Base-by-base conservation (phyloP, 2,797 vertebrate species). In the Coilia nasus region DNA sequence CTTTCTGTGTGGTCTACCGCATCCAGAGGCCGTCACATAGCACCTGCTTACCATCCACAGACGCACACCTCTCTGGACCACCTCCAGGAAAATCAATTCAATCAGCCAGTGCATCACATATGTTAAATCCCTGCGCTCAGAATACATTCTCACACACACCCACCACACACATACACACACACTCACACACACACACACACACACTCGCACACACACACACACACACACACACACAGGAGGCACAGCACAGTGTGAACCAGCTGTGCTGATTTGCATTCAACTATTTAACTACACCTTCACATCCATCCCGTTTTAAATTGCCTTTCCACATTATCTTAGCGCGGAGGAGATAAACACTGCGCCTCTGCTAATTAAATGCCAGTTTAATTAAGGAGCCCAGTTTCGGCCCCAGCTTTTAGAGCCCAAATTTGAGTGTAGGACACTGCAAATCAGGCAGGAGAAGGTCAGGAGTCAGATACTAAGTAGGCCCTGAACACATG, bases 291-390 rank as follows among this genome's bases (percentile, higher is more conserved):
- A 87, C 84, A 84, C 85, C 81, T 84, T 84, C 85, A 41, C 83
- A 87, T 85, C 83, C 87, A 80, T 93, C 90, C 88, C 85, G 57
- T 47, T 91, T 92, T 92, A 91, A 92, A 92, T 92, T 91, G 88
- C 89, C 91, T 86, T 89, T 86, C 83, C 44, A 84, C 90, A 88
- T 92, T 93, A 93, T 93, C 91, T 90, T 84, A 88, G 89, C 83
- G 75, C 50, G 86, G 86, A 59, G 86, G 88, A 91, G 91, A 94
- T 93, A 93, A 92, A 94, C 91, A 92, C 89, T 91, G 91, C 88
- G 46, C 6, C 88, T 88, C 85, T 75, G 87, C 90, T 94, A 95
- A 95, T 93, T 93, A 90, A 93, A 94, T 92, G 89, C 75, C 89
- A 89, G 90, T 91, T 94, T 93, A 93, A 94, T 93, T 91, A 92